Percentiles rank a stretch among this genome's conserved stretches.
phyloP scores from a whole-genome alignment of 2,888 invertebrate species.

The Sialis fuliginosa region DNA sequence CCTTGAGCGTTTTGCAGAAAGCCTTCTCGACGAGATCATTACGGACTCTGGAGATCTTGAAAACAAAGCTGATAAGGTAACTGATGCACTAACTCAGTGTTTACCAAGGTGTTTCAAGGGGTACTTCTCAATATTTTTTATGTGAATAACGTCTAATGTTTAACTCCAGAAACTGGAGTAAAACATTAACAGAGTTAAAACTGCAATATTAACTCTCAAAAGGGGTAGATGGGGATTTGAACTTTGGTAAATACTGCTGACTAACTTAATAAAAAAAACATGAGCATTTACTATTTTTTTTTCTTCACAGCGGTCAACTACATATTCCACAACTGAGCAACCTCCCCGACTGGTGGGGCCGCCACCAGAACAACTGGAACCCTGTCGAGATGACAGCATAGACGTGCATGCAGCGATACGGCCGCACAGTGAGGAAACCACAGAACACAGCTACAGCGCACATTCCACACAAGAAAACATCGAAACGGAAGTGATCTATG shows the following conservation, averaged over 20 bases:
- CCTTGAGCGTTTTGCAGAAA: conserved; percentile 68
- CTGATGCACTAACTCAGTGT: conserved; percentile 13
- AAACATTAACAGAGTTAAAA: too few relatives aligned
- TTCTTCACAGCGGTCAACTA: conserved; percentile 22
- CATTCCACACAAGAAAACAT: background rate
- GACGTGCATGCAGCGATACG: background rate
- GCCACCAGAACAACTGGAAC: conserved; percentile 71
- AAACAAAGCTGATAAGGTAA: conserved; percentile 49
- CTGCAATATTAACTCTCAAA: too few relatives aligned
- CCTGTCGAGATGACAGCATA: conserved; percentile 37
- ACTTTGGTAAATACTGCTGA: too few relatives aligned
- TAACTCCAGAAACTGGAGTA: too few relatives aligned
- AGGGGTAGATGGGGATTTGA: too few relatives aligned
- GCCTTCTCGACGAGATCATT: conserved; percentile 61
- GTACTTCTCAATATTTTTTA: conserved; percentile 6
- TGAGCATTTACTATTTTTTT: background rate
- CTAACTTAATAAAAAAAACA: too few relatives aligned
- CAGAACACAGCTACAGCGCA: too few relatives aligned
- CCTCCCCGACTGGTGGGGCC: conserved; percentile 70
- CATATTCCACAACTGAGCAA: conserved; percentile 29
- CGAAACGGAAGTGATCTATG: conserved; percentile 33
- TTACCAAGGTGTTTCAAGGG: too few relatives aligned
- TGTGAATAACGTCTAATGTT: too few relatives aligned
- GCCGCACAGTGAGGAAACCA: too few relatives aligned
- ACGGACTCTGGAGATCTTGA: conserved; percentile 50